A percentile compares a stretch with the other conserved stretches of the same genome.
Conservation (phyloP, 2,888 invertebrate species). For the Hydropsyche betteni region DNA sequence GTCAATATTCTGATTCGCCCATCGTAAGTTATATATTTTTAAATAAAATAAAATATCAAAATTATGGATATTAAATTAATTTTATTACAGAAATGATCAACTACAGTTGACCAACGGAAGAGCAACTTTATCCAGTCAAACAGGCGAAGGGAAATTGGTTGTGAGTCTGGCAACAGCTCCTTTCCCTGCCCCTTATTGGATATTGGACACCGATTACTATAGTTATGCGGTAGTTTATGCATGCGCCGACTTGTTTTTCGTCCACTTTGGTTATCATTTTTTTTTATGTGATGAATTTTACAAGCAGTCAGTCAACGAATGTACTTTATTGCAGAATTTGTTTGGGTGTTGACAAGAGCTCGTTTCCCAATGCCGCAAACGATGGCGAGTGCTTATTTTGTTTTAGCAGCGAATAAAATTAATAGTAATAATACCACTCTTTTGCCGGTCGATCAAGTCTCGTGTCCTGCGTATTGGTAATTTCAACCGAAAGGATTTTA, state of each 20-base stretch:
- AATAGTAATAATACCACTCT: too few species aligned
- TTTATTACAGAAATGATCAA: constrained; percentile 58
- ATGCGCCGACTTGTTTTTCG: constrained; percentile 56
- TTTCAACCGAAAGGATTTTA: too few species aligned
- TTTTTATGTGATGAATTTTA: not conserved
- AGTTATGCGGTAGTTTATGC: constrained; percentile 67
- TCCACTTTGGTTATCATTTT: not conserved
- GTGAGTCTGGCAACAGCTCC: constrained; percentile 72
- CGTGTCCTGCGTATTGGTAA: too few species aligned
- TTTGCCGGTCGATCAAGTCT: too few species aligned
- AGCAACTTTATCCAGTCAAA: constrained; percentile 63
- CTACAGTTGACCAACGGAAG: constrained; percentile 67
- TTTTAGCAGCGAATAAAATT: not conserved
- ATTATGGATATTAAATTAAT: too few species aligned
- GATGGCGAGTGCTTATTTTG: not conserved
- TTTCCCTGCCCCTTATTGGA: constrained; percentile 64
- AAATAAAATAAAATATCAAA: too few species aligned
- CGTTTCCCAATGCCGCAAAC: not conserved
- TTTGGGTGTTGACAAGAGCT: not conserved
- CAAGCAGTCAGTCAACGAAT: not conserved
- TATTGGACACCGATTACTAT: constrained; percentile 67
- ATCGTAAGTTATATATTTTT: constrained; percentile 49
- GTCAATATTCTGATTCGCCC: constrained; percentile 57
- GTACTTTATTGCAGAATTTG: not conserved
- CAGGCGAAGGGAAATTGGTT: constrained; percentile 66